phyloP scores from a whole-genome alignment of 2,888 invertebrate species.

The Desoria tigrina region DNA sequence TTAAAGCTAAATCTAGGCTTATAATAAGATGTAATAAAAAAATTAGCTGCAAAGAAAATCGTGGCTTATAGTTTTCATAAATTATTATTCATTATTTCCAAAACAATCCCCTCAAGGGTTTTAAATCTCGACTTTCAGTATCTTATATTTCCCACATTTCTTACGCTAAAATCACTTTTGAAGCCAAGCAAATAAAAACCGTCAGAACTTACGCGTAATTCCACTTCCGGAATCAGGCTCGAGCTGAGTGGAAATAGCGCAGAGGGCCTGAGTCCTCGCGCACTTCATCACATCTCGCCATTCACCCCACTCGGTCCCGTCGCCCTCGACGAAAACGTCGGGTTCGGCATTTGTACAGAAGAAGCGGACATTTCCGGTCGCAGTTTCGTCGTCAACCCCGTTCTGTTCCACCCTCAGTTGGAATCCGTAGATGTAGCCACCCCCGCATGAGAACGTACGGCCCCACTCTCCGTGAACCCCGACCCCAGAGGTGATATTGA shows the following conservation, averaged over 20 bases:
- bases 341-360: slow-evolving; percentile 20
- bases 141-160: no score
- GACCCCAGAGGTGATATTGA: slow-evolving; percentile 6
- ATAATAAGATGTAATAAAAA: no score
- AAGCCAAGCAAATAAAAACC: no score
- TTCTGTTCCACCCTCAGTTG: slow-evolving; percentile 22
- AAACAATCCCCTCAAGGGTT: no score
- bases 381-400: slow-evolving; percentile 25
- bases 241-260: slow-evolving; percentile 42
- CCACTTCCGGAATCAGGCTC: slow-evolving; percentile 35
- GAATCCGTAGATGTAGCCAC: slow-evolving; percentile 27
- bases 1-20: no score
- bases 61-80: no score
- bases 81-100: no score
- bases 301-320: slow-evolving; percentile 30
- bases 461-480: slow-evolving; percentile 33
- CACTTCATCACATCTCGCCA: slow-evolving; percentile 28
- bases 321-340: slow-evolving; percentile 31
- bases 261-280: slow-evolving; percentile 26
- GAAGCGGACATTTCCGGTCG: slow-evolving; percentile 27
- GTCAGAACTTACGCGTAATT: slow-evolving; percentile 23
- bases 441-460: slow-evolving; percentile 22
- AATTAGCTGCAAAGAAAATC: no score
- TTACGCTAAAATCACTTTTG: no score
- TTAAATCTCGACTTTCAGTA: no score